Base-by-base conservation (phyloP, 2,888 invertebrate species). In the Hypomecis punctinalis region DNA sequence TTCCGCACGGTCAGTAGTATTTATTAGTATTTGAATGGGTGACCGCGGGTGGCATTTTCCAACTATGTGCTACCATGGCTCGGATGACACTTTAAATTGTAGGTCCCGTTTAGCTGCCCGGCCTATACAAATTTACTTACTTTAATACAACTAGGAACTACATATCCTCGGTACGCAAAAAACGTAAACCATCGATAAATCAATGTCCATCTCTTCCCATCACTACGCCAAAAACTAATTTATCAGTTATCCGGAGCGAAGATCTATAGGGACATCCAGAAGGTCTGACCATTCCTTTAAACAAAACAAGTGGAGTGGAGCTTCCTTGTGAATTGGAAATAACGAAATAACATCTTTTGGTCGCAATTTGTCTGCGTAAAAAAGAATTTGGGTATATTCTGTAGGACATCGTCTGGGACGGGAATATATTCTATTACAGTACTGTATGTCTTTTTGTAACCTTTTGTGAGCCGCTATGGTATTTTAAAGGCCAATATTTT, bases 191-290 rank as follows among this genome's bases (percentile, higher is more conserved):
- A 58, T 47, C 51, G 49, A 64, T 10, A 62, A 40, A 49, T 40
- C 23, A 23, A 23, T 23, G 23, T 42, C 1, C 7, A 10, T 36
- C 39, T 33, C 3, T 48, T 1, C 40, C 53, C 49, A 52, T 45
- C 64, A 56, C 68, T 71, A 68, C 37, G 49, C 45, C 55, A 62
- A 69, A 75, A 72, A 70, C 73, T 74, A 74, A 75, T 76, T 74
- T 76, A 72, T 76, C 74, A 72, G 70, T 72, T 72, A 76, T 72
- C 62, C 58, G 66, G 67, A 58, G 58, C 57, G 62, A 66, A 67
- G 73, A 74, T 72, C 69, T 74, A 72, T 71, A 52, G 74, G 72
- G 71, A 71, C 68, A 66, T 63, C 66, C 66, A 68, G 69, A 73
- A 69, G 71, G 68, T 63, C 66, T 61, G 70, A 67, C 67, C 72